Conservation (phyloP, 1,140 invertebrate genomes). For the Drosophila sproati region DNA sequence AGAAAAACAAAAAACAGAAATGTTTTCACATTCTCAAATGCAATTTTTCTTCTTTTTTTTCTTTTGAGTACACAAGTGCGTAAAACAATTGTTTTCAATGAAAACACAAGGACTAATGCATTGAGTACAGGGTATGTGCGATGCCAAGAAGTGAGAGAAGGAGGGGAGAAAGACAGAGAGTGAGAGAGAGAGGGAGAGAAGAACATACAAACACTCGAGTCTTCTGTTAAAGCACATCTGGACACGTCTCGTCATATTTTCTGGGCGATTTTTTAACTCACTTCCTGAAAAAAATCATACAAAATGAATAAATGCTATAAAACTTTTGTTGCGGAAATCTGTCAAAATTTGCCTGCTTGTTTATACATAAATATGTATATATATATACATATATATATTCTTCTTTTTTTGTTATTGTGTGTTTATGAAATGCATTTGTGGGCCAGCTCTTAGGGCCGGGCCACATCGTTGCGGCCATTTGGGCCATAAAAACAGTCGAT, state of each 20-base stretch:
- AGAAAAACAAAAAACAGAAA: not conserved
- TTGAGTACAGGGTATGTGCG: not conserved
- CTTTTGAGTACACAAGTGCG: not conserved
- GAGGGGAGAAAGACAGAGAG: not conserved
- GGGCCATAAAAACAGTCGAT: conserved; percentile 50
- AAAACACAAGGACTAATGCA: conserved; percentile 6
- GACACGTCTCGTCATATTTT: conserved; percentile 4
- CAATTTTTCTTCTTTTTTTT: not conserved
- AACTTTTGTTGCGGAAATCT: conserved; percentile 20
- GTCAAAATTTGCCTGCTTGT: not conserved
- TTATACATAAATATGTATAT: not conserved
- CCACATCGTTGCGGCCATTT: conserved; percentile 69
- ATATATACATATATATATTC: not conserved
- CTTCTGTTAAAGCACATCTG: conserved; percentile 2
- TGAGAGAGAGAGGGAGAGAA: not conserved
- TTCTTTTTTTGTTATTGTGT: conserved; percentile 26
- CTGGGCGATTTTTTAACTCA: conserved; percentile 13
- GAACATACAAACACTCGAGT: not conserved
- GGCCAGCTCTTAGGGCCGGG: conserved; percentile 15
- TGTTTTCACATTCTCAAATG: not conserved
- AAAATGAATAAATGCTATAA: conserved; percentile 15
- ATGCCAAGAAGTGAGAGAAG: not conserved
- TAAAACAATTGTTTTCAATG: not conserved
- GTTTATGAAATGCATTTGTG: conserved; percentile 78
- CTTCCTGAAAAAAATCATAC: conserved; percentile 21